Conservation (phyloP, 2,888 invertebrate species). For the Epirrhoe alternata region DNA sequence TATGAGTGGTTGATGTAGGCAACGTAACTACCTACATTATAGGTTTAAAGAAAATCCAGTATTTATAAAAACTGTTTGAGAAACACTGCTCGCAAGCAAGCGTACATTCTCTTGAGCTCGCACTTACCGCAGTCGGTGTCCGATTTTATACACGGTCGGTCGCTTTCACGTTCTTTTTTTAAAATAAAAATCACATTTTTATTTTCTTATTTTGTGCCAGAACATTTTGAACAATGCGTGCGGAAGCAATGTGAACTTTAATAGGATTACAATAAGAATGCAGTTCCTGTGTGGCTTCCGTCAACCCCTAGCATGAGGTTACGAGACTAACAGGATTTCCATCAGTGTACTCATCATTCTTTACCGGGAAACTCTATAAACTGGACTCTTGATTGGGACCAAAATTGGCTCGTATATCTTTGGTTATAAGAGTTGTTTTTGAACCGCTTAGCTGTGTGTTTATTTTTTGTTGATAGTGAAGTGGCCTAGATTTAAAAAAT, state of each 20-base stretch:
- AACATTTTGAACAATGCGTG: constrained; percentile 19
- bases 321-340: constrained; percentile 61
- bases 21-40: too few species aligned
- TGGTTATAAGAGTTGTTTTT: constrained; percentile 36
- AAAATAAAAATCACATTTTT: constrained; percentile 14
- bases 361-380: constrained; percentile 49
- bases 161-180: constrained; percentile 44
- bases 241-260: constrained; percentile 53
- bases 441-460: constrained; percentile 33
- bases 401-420: constrained; percentile 34
- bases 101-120: constrained; percentile 59
- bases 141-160: constrained; percentile 56
- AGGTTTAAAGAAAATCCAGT: constrained; percentile 40
- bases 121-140: constrained; percentile 60
- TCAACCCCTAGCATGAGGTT: constrained; percentile 57
- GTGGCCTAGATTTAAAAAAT: constrained; percentile 44
- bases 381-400: constrained; percentile 17
- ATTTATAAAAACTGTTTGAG: constrained; percentile 59
- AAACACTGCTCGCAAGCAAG: constrained; percentile 56
- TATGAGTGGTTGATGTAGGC: too few species aligned
- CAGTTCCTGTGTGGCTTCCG: constrained; percentile 65
- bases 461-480: constrained; percentile 28
- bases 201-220: constrained; percentile 18
- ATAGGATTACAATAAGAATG: constrained; percentile 60
- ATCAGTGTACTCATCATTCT: constrained; percentile 42